These are phyloP conservation scores for Apamea crenata DNA, from an alignment of 2,888 invertebrate genomes.

Conservation along the genomic window DNA sequence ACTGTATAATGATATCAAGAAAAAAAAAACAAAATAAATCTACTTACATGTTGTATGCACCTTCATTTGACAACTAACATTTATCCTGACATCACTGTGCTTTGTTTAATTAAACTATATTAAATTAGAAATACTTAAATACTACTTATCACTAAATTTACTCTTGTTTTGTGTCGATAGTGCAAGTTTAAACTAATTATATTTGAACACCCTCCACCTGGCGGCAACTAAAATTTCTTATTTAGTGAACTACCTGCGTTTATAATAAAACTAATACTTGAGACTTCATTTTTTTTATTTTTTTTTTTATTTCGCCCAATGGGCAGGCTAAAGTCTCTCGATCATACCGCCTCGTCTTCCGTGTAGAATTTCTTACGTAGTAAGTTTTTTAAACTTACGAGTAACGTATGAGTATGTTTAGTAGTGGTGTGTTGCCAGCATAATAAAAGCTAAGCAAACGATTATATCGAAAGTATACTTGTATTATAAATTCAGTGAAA, in stretches of 20 bases:
- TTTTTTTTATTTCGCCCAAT: no score
- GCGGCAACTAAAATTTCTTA: neutral
- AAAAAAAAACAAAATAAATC: neutral
- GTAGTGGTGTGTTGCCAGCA: neutral
- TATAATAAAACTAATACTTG: neutral
- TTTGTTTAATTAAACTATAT: constrained; percentile 48
- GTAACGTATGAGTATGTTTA: no score
- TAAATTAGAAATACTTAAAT: constrained; percentile 30
- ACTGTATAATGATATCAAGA: no score
- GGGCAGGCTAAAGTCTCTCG: no score
- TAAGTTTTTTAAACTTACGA: no score
- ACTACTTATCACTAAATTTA: constrained; percentile 34
- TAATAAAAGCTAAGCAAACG: neutral
- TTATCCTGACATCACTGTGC: neutral
- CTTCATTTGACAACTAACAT: constrained; percentile 66
- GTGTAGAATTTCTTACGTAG: no score
- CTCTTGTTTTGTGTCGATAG: constrained; percentile 18
- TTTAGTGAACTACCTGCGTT: constrained; percentile 27
- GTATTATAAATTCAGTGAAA: neutral
- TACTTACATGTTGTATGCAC: constrained; percentile 49
- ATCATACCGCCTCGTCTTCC: no score
- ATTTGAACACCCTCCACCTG: constrained; percentile 33
- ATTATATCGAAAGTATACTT: neutral
- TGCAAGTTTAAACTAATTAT: constrained; percentile 25
- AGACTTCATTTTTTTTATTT: no score